phyloP scores from a whole-genome alignment of 2,113 vertebrate genomes.

The Echinops telfairi region DNA sequence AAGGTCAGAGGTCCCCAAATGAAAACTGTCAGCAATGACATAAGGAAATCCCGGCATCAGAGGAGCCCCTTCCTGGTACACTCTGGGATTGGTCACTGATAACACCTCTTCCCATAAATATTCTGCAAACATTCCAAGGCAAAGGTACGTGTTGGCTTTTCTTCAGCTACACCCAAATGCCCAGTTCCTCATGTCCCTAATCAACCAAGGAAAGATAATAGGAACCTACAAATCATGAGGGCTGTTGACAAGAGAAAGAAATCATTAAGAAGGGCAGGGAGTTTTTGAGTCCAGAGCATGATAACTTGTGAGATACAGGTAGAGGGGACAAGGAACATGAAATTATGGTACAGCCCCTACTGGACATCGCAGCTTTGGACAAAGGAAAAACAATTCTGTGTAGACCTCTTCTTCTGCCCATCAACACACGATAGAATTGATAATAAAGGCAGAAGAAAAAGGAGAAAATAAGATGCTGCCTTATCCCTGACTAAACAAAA shows the following conservation, averaged over 20 bases:
- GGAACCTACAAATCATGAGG: background rate
- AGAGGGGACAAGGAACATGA: too few relatives aligned
- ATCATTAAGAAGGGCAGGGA: rapidly evolving
- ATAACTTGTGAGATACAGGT: background rate
- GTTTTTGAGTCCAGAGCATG: rapidly evolving
- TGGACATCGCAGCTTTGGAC: too few relatives aligned
- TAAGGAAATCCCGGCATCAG: background rate
- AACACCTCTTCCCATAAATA: background rate
- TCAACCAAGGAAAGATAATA: background rate
- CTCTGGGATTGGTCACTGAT: background rate
- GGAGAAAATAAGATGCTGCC: too few relatives aligned
- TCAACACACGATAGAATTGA: too few relatives aligned
- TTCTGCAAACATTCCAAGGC: background rate
- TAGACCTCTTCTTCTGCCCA: too few relatives aligned
- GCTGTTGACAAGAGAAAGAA: rapidly evolving
- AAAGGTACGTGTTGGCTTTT: background rate
- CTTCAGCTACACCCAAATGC: background rate
- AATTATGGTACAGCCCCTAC: too few relatives aligned
- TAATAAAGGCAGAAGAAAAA: too few relatives aligned
- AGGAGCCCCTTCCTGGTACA: background rate
- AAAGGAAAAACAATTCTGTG: background rate
- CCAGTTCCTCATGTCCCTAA: background rate
- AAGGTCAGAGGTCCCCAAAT: background rate
- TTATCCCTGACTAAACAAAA: too few relatives aligned
- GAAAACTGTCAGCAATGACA: too few relatives aligned